phyloP scores from a whole-genome alignment of 2,888 invertebrate genomes.

The Isoperla grammatica region DNA sequence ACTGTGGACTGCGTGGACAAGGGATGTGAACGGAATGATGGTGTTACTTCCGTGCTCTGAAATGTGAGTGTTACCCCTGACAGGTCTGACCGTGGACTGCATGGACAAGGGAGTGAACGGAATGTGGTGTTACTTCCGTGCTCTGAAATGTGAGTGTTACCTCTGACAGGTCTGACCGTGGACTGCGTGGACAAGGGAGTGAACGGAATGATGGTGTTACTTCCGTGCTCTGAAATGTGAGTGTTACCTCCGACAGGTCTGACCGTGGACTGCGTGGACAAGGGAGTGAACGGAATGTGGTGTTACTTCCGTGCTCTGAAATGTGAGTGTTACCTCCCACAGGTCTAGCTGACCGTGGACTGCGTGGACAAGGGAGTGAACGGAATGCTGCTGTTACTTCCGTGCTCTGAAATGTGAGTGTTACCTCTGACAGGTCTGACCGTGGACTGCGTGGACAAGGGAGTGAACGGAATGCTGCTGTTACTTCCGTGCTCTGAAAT shows the following conservation, averaged over 20 bases:
- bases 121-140: too few species aligned
- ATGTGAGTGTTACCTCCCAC: constrained; percentile 20
- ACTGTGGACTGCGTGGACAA: constrained; percentile 52
- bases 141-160: not conserved
- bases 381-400: constrained; percentile 45
- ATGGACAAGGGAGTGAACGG: constrained; percentile 54
- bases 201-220: constrained; percentile 49
- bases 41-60: too few species aligned
- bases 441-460: constrained; percentile 52
- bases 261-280: constrained; percentile 51
- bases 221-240: too few species aligned
- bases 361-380: constrained; percentile 52
- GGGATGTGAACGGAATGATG: constrained; percentile 50
- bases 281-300: constrained; percentile 52
- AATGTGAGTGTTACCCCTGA: constrained; percentile 16
- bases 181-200: constrained; percentile 52
- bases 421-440: constrained; percentile 45
- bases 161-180: constrained; percentile 48
- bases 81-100: constrained; percentile 53
- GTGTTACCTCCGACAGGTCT: too few species aligned
- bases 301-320: too few species aligned
- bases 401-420: constrained; percentile 37
- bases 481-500: constrained; percentile 43
- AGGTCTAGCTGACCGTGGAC: constrained; percentile 55
- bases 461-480: constrained; percentile 49